Base-by-base conservation (phyloP, 2,113 vertebrate genomes). In the Helogale parvula region DNA sequence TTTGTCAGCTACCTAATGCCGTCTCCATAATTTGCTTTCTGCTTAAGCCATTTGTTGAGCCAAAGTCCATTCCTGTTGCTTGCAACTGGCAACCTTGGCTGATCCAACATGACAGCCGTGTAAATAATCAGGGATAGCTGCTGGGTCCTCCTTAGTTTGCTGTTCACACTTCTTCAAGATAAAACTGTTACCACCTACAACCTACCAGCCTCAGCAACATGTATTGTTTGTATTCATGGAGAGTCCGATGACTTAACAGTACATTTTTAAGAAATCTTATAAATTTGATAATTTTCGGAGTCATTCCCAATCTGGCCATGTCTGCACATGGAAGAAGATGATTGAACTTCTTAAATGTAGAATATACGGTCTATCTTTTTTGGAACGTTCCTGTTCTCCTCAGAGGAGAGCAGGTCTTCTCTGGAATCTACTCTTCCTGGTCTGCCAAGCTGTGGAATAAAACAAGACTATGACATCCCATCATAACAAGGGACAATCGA, bases 31-130 rank as follows among this genome's bases (percentile, higher is more conserved):
- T 90, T 88, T 76, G 25, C 9, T 74, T 94, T 93, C 35, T 68
- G 9, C 47, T 65, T 72, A 54, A 95, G 35, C 50, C 41, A 86
- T 81, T 74, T 12, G 9, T 47, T 47, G 45, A 47, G 45, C 45
- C 45, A 47, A 87, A 54, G 47, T 76, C 13, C 41, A 84, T 93
- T 84, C 88, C 76, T 95, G 2, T 88, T 95, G 79, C n/a, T 88
- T 91, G 17, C 21, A n/a, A 29, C 31, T 76, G 38, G 57, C 38
- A 72, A 31, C 23, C 9, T 21, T 92, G 83, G 45, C 52, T 83
- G 14, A 38, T 45, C n/a, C 7, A 86, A 10, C 10, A 41, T 7
- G 14, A 31, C 35, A 92, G 12, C 31, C 76, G n/a, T 41, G 52
- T 13, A 63, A 45, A 66, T 45, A 25, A 29, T 29, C 57, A 4